These are phyloP conservation scores for Alcedo quadribrachys DNA, from an alignment of 2,797 vertebrate genomes.

Conservation along the genomic window DNA sequence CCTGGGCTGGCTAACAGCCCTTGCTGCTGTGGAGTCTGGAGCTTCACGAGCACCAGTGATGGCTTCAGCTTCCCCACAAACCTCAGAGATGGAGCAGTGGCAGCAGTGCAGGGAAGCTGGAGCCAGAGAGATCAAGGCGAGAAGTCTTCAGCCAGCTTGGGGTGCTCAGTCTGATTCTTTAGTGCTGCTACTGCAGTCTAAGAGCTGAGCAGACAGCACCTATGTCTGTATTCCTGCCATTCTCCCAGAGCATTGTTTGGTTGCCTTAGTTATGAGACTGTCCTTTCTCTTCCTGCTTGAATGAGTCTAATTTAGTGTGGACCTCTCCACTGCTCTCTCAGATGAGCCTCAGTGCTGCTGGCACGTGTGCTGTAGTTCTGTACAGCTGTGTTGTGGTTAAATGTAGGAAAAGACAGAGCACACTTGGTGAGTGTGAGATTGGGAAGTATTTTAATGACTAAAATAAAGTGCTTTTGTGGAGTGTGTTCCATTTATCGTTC, in stretches of 20 bases:
- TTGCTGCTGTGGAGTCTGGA: neutral
- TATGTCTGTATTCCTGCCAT: neutral
- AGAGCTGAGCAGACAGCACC: neutral
- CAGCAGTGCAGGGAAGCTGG: neutral
- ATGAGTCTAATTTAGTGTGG: neutral
- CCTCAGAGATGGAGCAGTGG: neutral
- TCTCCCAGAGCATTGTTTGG: neutral
- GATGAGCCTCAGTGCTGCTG: neutral
- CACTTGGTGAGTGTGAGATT: neutral
- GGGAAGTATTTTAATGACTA: neutral
- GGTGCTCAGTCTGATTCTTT: neutral
- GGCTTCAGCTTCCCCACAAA: constrained; percentile 4
- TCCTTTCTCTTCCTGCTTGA: neutral
- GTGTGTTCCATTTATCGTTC: neutral
- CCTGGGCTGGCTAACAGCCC: neutral
- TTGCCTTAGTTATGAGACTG: neutral
- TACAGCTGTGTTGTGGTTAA: accelerated
- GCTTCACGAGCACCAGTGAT: neutral
- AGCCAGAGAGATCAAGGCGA: constrained; percentile 11
- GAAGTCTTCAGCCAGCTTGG: neutral
- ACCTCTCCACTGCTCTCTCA: neutral
- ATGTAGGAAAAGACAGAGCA: neutral
- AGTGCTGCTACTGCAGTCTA: neutral
- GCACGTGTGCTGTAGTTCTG: neutral
- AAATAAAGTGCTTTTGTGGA: neutral